Base-by-base conservation (phyloP, 2,113 vertebrate genomes). In the Cheilinus undulatus region DNA sequence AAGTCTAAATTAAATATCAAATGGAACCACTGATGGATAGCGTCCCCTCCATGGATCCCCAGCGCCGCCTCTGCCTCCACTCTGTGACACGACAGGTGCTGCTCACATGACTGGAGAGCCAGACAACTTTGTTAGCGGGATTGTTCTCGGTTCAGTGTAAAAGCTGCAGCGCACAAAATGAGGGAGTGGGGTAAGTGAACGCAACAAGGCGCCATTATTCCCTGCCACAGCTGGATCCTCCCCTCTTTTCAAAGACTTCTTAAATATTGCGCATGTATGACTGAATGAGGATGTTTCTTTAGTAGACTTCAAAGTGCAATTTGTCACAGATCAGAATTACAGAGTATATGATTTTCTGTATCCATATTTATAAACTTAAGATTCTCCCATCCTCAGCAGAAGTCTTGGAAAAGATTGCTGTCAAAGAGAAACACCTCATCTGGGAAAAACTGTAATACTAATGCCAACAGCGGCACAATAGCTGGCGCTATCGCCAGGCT, bases 1-100 rank as follows among this genome's bases (percentile, higher is more conserved):
- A 93, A 93, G 92, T 92, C 89, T 89, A 91, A 94, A 93, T 93
- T 92, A 93, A 93, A 94, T 93, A 93, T 92, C 90, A 93, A 92
- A 94, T 94, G 91, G 93, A 93, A 91, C 85, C 86, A 86, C 90
- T 93, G 92, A 93, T 93, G 92, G 91, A 93, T 93, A 79, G 87
- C 91, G 27, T 78, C 85, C 86, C 86, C 46, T 82, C 76, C 71
- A 66, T 67, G 78, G 87, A 90, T 85, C 76, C 82, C 70, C 57
- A 79, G 82, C 77, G 23, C 77, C 51, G 73, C 83, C 84, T 78
- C 81, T 72, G 73, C 82, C 82, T 69, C 84, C 67, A 19, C 61
- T 67, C 54, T 66, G 66, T 69, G 75, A 76, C 73, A 85, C 75
- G 91, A 88, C 82, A 86, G 88, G 87, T 89, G 91, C 79, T 90